Percentiles rank a stretch among this genome's conserved stretches.
Evolutionary conservation across 2,888 invertebrate genomes (phyloP).

Genomic region (Eumerus sabulonum): DNA sequence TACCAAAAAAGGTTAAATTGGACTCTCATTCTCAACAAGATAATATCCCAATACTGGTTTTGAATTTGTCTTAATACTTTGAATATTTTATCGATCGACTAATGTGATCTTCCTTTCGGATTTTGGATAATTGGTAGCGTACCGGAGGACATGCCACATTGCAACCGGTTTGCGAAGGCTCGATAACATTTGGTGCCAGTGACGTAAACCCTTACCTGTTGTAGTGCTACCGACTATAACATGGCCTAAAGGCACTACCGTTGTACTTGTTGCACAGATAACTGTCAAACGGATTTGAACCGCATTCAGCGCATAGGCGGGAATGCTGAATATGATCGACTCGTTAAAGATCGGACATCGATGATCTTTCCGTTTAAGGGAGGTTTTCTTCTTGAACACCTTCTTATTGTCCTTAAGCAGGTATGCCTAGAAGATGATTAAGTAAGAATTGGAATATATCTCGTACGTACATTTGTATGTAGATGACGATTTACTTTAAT

Average conservation of each 20-base stretch:
- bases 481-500: conserved; percentile 82
- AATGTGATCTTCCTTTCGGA: conserved; percentile 39
- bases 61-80: too few relatives aligned
- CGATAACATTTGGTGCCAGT: conserved; percentile 92
- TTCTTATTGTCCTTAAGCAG: conserved; percentile 89
- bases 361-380: conserved; percentile 85
- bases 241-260: conserved; percentile 86
- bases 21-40: background rate
- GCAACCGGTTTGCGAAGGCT: conserved; percentile 89
- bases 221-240: conserved; percentile 88
- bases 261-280: conserved; percentile 78
- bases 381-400: conserved; percentile 89
- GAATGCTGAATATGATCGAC: conserved; percentile 90
- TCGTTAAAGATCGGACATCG: conserved; percentile 90
- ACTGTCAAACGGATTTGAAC: conserved; percentile 87
- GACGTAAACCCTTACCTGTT: conserved; percentile 85
- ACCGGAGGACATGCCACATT: conserved; percentile 89
- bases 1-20: conserved; percentile 25
- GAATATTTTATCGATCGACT: conserved; percentile 47
- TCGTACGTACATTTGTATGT: too few relatives aligned
- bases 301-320: conserved; percentile 84
- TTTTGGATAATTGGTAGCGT: conserved; percentile 70
- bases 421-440: conserved; percentile 82
- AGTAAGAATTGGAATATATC: background rate
- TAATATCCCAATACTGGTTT: too few relatives aligned